Base-by-base conservation (phyloP, 2,113 vertebrate genomes). In the Panurus biarmicus region DNA sequence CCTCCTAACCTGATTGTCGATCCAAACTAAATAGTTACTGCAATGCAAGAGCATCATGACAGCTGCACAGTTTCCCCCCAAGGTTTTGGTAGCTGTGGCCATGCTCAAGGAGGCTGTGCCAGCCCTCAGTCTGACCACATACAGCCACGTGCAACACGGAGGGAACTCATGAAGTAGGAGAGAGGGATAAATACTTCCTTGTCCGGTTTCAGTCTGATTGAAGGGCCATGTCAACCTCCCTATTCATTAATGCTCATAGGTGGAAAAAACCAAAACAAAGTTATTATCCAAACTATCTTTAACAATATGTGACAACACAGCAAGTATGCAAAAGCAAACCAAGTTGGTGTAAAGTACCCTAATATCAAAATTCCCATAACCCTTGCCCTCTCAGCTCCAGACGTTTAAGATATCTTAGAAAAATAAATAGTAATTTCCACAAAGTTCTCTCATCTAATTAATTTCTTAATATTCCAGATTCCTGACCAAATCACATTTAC, bases 141-240 rank as follows among this genome's bases (percentile, higher is more conserved):
- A 36, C 67, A n/a, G 3, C 14, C 14, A 28, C 0, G 12, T 10
- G 17, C 17, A 5, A 38, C 14, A 21, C 0, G 2, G 5, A 31
- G 10, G 72, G 23, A 86, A 61, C 8, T 10, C 16, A 19, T 5
- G 6, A 57, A 26, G 31, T 48, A 22, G 44, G 44, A 88, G 17
- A 70, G 20, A 66, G 7, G 21, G 10, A 67, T 31, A 51, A 85
- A 33, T 26, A 20, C 11, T 44, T 36, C 48, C 36, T 40, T 26
- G 6, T 58, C n/a, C 24, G 28, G 8, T 44, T 84, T 64, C 22
- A 15, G 29, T 33, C 45, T 28, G 2, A 8, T 21, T 51, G 54
- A 65, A 65, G 29, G n/a, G 16, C 12, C 17, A 13, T 2, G 3
- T 36, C 40, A 72, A 23, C 7, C 10, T 8, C 10, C 22, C 48